Conservation (phyloP, 2,888 invertebrate species). For the Lasiommata megera region DNA sequence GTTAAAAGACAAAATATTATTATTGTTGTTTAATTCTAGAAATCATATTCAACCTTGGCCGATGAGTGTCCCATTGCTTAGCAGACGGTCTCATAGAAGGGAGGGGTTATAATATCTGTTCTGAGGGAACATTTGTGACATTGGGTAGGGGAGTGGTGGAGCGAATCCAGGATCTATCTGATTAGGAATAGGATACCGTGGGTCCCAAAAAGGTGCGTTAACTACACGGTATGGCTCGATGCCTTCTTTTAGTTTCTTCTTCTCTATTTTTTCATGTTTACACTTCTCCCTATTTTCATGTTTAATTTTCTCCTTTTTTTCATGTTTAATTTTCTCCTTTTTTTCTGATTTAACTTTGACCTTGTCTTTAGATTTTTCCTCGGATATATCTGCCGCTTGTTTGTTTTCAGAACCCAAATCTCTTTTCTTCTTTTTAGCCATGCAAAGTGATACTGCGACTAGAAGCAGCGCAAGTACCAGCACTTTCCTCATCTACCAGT, state of each 20-base stretch:
- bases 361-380: background rate
- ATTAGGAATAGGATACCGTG: background rate
- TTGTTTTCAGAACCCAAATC: too few relatives aligned
- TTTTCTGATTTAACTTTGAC: background rate
- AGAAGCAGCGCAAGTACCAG: background rate
- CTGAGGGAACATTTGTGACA: background rate
- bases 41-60: too few relatives aligned
- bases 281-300: background rate
- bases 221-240: background rate
- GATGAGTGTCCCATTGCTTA: too few relatives aligned
- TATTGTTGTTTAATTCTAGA: too few relatives aligned
- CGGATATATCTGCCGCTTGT: background rate
- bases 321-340: background rate
- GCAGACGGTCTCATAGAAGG: too few relatives aligned
- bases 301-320: background rate
- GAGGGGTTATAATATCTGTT: too few relatives aligned
- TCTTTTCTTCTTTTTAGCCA: background rate
- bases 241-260: background rate
- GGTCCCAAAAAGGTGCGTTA: background rate
- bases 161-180: slow-evolving; percentile 11
- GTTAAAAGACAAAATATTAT: too few relatives aligned
- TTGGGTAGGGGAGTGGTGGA: background rate
- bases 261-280: background rate
- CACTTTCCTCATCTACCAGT: slow-evolving; percentile 1
- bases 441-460: background rate